Base-by-base conservation (phyloP, 2,797 vertebrate genomes). In the Babyrousa celebensis region DNA sequence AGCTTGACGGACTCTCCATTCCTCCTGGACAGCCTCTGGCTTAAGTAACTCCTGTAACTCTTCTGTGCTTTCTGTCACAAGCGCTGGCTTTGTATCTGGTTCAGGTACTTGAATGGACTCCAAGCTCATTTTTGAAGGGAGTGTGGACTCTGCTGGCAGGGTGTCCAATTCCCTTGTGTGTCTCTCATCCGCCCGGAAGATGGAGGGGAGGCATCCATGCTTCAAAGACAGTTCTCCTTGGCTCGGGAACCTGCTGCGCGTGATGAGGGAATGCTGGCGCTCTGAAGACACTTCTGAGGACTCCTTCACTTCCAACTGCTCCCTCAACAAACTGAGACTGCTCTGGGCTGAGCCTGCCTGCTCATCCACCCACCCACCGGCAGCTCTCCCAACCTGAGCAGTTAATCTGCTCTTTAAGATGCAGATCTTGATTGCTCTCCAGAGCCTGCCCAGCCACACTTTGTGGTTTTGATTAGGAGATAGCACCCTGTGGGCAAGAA, bases 391-490 rank as follows among this genome's bases (percentile, higher is more conserved):
- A 3, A 6, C 54, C 15, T 2, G 25, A 36, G 85, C 18, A 32
- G 27, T 75, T 94, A 72, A 70, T 84, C 83, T 88, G 75, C 72
- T 25, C 0, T 18, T 94, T 89, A 80, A 89, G 70, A 97, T 95
- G 95, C 94, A 92, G 70, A 78, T 88, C 91, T 84, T 18, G 87
- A 80, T 91, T 94, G 83, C 96, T 92, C 94, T 87, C 62, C 89
- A 56, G 68, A 85, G 89, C 65, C 68, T 43, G 54, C 93, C 78
- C 95, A 79, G 91, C 74, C n/a, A 17, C 86, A 52, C 77, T 95
- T 91, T 72, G 91, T 25, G 12, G 77, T 87, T 97, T 68, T 95
- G 96, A 96, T 94, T 60, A 93, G 96, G 93, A 96, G 91, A 79
- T 14, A 43, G 43, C 3, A 3, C 62, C 58, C 65, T 7, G 58